A percentile compares a stretch with the other conserved stretches of the same genome.
Conservation (phyloP, 35 echinoderm and acorn worm genomes). For the Diadema setosum region DNA sequence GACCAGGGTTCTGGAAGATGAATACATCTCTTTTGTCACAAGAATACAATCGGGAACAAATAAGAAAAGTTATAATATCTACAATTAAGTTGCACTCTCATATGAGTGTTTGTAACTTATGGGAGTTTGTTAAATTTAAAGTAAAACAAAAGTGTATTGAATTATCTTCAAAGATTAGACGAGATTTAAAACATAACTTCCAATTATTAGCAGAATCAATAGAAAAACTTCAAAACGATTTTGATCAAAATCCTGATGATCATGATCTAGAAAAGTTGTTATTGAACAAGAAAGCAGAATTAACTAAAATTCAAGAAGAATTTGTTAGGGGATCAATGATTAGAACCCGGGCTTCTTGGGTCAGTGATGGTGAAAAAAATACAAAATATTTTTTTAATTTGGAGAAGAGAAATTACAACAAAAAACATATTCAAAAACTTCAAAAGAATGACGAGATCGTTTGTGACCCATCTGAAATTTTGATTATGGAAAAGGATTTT, state of each 20-base stretch:
- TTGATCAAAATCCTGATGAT: no score
- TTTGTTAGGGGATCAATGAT: neutral
- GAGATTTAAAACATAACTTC: no score
- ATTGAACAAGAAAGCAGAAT: neutral
- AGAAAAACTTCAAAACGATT: no score
- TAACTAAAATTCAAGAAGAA: neutral
- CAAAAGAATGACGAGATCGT: neutral
- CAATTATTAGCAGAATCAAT: no score
- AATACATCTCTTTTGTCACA: conserved; percentile 1
- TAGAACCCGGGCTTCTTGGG: neutral
- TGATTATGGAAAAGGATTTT: conserved; percentile 5
- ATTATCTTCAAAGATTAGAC: no score
- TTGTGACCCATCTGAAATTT: neutral
- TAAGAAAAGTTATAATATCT: neutral
- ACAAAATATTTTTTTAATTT: no score
- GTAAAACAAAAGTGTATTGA: conserved; percentile 35
- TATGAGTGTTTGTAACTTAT: neutral
- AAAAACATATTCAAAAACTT: conserved; percentile 20
- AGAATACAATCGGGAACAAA: neutral
- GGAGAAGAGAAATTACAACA: conserved; percentile 10
- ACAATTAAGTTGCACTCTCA: neutral
- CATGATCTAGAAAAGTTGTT: neutral
- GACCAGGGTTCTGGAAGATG: conserved; percentile 33
- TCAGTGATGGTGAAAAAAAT: neutral
- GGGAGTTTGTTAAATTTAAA: conserved; percentile 19